Evolutionary conservation across 2,888 invertebrate species (phyloP), one percentile per base, ranked within the genome.

Genomic region (Stomorhina lunata): DNA sequence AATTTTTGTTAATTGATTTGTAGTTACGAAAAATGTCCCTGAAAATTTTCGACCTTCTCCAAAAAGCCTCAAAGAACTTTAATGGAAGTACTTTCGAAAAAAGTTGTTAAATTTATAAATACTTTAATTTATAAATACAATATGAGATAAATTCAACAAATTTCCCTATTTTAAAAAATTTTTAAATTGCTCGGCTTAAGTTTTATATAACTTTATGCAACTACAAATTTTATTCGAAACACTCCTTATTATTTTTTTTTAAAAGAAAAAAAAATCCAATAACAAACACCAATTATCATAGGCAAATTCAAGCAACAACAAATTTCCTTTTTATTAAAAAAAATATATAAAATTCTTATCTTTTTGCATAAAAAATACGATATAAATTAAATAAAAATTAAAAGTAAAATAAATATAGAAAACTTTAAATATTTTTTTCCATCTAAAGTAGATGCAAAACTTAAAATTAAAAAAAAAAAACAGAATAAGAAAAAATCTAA

Each of bases 371-470:
- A 88, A 87, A n/a, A 88, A 88, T 85, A 84, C 20, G 32, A 45
- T 69, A 61, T 25, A 55, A 17, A 57, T 34, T 37, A 12, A 55
- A 22, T 7, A 5, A 45, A 86, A 86, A 85, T 87, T 87, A 87
- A 86, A 84, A 85, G 85, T 65, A 85, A 88, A 87, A 85, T 85
- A 84, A 83, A 25, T 25, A 48, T 75, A 82, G 34, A 84, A 84
- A 85, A 84, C 84, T 76, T n/a, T 84, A 84, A 86, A 84, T 85
- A 87, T 85, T 84, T 87, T n/a, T 88, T 86, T 88, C 86, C 87
- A 89, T 88, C 87, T 88, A 86, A 86, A 86, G 85, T 87, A 87
- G 87, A 88, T 84, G 86, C 87, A 86, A 88, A 86, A 86, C 68
- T 87, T 32, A 48, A 66, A 34, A 12, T 50, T 40, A 17, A 86